phyloP scores from a whole-genome alignment of 2,797 vertebrate genomes.

The Tokudaia muenninki region DNA sequence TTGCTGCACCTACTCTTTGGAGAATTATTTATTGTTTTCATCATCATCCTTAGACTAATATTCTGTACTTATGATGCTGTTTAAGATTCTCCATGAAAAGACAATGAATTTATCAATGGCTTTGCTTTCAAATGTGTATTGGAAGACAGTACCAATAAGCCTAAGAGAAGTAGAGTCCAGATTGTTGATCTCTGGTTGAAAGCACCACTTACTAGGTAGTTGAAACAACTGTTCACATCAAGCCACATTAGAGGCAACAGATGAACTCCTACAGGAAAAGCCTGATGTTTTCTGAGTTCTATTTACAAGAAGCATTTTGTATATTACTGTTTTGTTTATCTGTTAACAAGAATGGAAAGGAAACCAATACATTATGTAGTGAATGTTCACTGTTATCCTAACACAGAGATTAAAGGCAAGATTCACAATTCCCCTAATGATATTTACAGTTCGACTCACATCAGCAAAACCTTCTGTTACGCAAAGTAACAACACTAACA shows the following conservation, averaged over 20 bases:
- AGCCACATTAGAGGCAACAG: neutral
- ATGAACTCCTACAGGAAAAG: neutral
- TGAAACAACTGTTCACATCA: neutral
- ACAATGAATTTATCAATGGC: slow-evolving; percentile 24
- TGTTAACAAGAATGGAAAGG: neutral
- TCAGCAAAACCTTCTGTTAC: slow-evolving; percentile 21
- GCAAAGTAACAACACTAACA: neutral
- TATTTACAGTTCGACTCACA: neutral
- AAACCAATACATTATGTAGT: neutral
- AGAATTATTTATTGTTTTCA: neutral
- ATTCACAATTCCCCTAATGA: neutral
- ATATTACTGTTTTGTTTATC: neutral
- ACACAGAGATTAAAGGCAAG: neutral
- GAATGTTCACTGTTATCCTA: neutral
- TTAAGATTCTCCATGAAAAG: neutral
- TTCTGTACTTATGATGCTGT: neutral
- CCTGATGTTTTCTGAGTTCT: neutral
- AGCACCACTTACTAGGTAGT: slow-evolving; percentile 82
- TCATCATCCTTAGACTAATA: neutral
- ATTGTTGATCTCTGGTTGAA: slow-evolving; percentile 70
- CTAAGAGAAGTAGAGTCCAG: neutral
- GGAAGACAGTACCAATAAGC: neutral
- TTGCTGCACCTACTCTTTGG: neutral
- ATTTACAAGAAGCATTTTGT: neutral
- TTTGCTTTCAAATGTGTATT: slow-evolving; percentile 28